A percentile compares a stretch with the other conserved stretches of the same genome.
phyloP scores from a whole-genome alignment of 2,113 vertebrate genomes.

The Patagioenas fasciata region DNA sequence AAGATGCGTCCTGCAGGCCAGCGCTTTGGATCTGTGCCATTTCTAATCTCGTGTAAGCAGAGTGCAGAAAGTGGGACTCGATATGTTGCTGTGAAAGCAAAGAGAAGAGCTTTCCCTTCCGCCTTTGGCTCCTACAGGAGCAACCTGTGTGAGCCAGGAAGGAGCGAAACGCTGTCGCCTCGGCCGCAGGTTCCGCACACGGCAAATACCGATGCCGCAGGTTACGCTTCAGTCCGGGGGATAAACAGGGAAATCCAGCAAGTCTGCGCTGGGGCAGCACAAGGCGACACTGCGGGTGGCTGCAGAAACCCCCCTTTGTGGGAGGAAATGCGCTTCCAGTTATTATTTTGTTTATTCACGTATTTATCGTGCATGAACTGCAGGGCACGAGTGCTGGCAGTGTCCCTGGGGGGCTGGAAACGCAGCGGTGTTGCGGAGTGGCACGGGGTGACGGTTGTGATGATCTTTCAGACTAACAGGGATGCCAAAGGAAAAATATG shows the following conservation, averaged over 20 bases:
- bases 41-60: background rate
- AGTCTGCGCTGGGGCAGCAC: background rate
- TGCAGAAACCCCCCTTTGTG: background rate
- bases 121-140: background rate
- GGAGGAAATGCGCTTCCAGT: background rate
- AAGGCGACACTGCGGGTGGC: background rate
- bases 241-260: background rate
- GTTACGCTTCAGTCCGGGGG: background rate
- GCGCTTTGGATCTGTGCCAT: background rate
- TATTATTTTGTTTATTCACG: too few species aligned
- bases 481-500: constrained; percentile 99
- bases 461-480: constrained; percentile 88
- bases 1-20: background rate
- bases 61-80: background rate
- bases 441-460: background rate
- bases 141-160: too few species aligned
- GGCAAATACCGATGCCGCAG: rapidly evolving
- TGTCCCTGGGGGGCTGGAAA: background rate
- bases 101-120: background rate
- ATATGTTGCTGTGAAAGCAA: background rate
- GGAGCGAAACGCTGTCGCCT: rapidly evolving
- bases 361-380: rapidly evolving
- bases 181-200: background rate
- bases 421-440: rapidly evolving
- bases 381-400: rapidly evolving